Conservation (phyloP, 2,888 invertebrate species). For the Azorinus chamasolen region DNA sequence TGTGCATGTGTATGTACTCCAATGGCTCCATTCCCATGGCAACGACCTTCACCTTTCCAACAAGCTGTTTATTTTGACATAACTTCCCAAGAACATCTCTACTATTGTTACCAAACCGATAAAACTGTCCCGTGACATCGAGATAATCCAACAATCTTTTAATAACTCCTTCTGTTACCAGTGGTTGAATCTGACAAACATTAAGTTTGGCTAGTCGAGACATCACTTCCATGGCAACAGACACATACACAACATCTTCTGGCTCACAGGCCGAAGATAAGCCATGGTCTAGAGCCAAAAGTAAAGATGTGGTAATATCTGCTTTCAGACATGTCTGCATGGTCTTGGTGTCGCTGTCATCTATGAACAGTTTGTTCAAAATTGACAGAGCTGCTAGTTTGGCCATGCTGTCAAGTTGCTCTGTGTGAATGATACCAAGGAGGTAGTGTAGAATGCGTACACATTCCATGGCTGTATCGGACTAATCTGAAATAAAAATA, state of each 20-base stretch:
- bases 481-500: too few species aligned
- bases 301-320: conserved; percentile 52
- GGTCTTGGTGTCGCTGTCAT: conserved; percentile 34
- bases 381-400: conserved; percentile 59
- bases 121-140: conserved; percentile 55
- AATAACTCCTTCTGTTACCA: conserved; percentile 53
- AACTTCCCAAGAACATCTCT: conserved; percentile 16
- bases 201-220: conserved; percentile 62
- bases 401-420: conserved; percentile 32
- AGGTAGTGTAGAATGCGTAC: conserved; percentile 35
- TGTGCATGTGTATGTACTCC: conserved; percentile 51
- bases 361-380: conserved; percentile 58
- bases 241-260: conserved; percentile 37
- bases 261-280: conserved; percentile 30
- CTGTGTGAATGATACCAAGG: conserved; percentile 36
- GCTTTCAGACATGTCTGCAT: conserved; percentile 45
- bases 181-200: conserved; percentile 44
- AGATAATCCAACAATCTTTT: conserved; percentile 55
- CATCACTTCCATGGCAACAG: conserved; percentile 61
- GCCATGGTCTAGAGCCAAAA: conserved; percentile 54
- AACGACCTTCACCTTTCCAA: conserved; percentile 58
- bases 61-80: conserved; percentile 69
- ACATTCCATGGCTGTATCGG: too few species aligned
- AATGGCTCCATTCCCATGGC: conserved; percentile 54
- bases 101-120: conserved; percentile 31